Evolutionary conservation across 35 echinoderm and acorn worm genomes (phyloP).

Genomic region (Apostichopus californicus): DNA sequence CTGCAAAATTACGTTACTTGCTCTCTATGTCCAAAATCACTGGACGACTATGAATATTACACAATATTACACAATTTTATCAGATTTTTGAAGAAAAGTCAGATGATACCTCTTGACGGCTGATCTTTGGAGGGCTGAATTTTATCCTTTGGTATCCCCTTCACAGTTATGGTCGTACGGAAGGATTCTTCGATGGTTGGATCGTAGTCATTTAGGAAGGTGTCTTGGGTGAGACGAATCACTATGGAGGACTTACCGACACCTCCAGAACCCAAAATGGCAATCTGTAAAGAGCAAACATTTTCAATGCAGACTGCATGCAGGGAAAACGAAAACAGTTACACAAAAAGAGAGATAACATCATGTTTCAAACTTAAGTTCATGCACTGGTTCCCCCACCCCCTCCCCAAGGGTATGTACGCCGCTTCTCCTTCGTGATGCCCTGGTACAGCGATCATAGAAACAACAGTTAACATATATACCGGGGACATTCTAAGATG

Average conservation of each 20-base stretch:
- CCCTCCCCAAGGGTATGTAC: no score
- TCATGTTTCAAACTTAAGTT: no score
- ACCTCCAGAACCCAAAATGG: constrained; percentile 79
- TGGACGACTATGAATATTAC: not conserved
- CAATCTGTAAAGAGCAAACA: constrained; percentile 58
- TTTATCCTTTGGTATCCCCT: constrained; percentile 81
- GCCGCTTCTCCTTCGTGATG: no score
- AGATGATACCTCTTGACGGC: not conserved
- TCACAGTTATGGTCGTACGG: constrained; percentile 71
- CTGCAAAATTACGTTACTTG: no score
- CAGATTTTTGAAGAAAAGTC: not conserved
- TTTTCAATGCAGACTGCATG: not conserved
- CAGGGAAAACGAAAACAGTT: not conserved
- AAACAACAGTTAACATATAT: no score
- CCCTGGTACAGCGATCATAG: no score
- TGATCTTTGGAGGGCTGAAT: constrained; percentile 14
- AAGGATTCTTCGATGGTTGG: constrained; percentile 94
- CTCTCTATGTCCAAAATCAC: no score
- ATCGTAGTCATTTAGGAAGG: constrained; percentile 80
- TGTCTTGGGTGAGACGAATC: constrained; percentile 73
- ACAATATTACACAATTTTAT: not conserved
- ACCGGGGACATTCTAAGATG: no score
- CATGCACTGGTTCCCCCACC: no score
- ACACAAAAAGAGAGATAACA: not conserved
- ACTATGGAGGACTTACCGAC: constrained; percentile 90